Evolutionary conservation across 2,113 vertebrate genomes (phyloP), one percentile per base, ranked within the genome.

Genomic region (Gallinago undulata): DNA sequence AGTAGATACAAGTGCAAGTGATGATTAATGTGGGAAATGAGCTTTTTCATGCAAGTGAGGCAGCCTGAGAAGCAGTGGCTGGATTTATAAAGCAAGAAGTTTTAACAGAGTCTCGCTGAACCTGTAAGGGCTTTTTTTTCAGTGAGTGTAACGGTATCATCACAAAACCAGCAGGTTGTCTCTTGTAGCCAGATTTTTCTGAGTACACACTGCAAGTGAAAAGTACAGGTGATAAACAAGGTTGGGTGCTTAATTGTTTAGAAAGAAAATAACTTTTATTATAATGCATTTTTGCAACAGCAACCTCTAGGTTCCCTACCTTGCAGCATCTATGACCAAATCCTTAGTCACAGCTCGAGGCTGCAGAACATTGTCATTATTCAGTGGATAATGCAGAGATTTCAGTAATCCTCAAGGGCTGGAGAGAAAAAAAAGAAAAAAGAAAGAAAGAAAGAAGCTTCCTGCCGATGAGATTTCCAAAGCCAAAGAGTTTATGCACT

Each of bases 301-400:
- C 57, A 93, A 21, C 31, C 31, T 89, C 64, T 56, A 67, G 53
- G 45, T 93, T 91, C 41, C 57, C 55, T 89, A 10, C 41, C 12
- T 76, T 59, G 33, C 69, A 82, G 41, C 22, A 53, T 89, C 47
- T 89, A 45, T 89, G 77, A 77, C 74, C 81, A 69, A 95, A 91
- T 66, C 67, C 84, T 89, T 75, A 94, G 89, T 91, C 77, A 87
- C 67, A 80, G 63, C 47, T 92, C 17, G 0, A 69, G 81, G 45
- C 87, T 93, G 74, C 74, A 89, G 87, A 94, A 82, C 41, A 21
- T 28, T 94, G 74, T 91, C 70, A 59, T 95, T 96, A 76, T 94
- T 94, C 9, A 19, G 74, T 82, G 93, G 77, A 79, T 94, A 94
- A 95, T 80, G 73, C 35, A 59, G 77, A 96, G 74, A 91, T 94